These are phyloP conservation scores for Neuroscelio doddi DNA, from an alignment of 2,888 invertebrate genomes.

Conservation along the genomic window DNA sequence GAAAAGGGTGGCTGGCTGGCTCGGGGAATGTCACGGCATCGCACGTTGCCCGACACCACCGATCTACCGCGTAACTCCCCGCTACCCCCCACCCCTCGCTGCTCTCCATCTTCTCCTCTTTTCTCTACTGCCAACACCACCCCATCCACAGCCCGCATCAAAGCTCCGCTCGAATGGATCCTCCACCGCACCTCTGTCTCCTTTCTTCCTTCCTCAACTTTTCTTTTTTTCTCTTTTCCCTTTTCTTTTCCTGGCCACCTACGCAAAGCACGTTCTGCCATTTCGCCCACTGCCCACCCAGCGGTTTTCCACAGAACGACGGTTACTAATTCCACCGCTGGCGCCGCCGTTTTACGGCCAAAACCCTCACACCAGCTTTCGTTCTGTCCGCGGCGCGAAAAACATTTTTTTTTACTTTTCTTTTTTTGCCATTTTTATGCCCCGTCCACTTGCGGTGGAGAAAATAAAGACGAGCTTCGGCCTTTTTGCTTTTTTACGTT, in stretches of 20 bases:
- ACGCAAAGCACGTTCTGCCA: constrained; percentile 40
- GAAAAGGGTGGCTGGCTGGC: constrained; percentile 14
- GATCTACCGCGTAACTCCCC: constrained; percentile 39
- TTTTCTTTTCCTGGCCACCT: constrained; percentile 37
- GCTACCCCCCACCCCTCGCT: constrained; percentile 19
- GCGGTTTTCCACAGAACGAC: constrained; percentile 45
- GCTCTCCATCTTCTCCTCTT: constrained; percentile 24
- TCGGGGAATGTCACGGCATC: constrained; percentile 55
- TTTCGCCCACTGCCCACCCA: constrained; percentile 20
- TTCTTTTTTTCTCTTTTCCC: constrained; percentile 32
- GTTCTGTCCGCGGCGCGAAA: constrained; percentile 2
- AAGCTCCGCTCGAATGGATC: constrained; percentile 55
- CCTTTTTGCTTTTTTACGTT: neutral
- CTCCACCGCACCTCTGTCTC: neutral
- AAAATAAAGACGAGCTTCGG: neutral
- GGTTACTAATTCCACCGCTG: constrained; percentile 37
- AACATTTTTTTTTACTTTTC: constrained; percentile 9
- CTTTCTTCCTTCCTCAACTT: constrained; percentile 25
- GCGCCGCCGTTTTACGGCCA: constrained; percentile 37
- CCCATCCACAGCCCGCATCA: constrained; percentile 54
- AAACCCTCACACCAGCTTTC: constrained; percentile 16
- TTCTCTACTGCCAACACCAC: constrained; percentile 41
- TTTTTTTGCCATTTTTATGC: neutral
- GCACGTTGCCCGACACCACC: constrained; percentile 61
- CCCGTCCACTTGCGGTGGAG: constrained; percentile 15